Conservation (phyloP, 2,888 invertebrate genomes). For the Tiphia femorata region DNA sequence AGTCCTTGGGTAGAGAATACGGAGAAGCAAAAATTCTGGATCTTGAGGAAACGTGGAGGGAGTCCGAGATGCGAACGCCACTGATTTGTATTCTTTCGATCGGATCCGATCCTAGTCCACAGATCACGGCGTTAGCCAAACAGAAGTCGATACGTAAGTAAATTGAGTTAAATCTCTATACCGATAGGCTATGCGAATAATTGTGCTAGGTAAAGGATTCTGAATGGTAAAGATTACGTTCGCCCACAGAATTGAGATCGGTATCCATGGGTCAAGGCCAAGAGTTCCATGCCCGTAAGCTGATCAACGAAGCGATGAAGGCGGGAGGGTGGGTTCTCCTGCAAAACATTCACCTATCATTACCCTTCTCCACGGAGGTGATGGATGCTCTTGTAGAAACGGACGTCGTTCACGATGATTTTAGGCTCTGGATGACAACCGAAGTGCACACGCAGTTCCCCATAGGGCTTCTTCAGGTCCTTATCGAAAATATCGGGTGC, state of each 20-base stretch:
- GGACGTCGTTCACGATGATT: conserved; percentile 84
- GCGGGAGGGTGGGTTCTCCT: conserved; percentile 93
- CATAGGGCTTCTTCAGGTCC: conserved; percentile 79
- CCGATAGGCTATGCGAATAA: background rate
- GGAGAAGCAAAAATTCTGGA: conserved; percentile 94
- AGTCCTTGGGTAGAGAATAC: conserved; percentile 87
- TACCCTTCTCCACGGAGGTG: conserved; percentile 93
- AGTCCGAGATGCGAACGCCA: conserved; percentile 90
- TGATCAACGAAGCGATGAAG: conserved; percentile 84
- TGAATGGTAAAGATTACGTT: background rate
- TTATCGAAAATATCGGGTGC: background rate
- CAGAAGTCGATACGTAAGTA: conserved; percentile 84
- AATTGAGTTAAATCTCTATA: background rate
- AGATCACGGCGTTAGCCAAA: conserved; percentile 90
- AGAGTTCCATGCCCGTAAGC: conserved; percentile 86
- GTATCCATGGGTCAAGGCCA: conserved; percentile 99
- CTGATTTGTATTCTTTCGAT: conserved; percentile 93
- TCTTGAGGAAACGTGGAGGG: conserved; percentile 89
- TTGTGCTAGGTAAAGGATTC: too few relatives aligned
- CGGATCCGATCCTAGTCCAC: conserved; percentile 97
- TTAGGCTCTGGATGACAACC: conserved; percentile 94
- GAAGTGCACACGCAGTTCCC: conserved; percentile 95
- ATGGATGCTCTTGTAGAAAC: conserved; percentile 91
- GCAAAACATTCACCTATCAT: conserved; percentile 96
- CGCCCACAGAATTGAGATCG: conserved; percentile 79